Percentiles rank a stretch among this genome's conserved stretches.
These are phyloP conservation scores for Amblyjoppa fuscipennis DNA, from an alignment of 2,888 invertebrate genomes.

Conservation along the genomic window DNA sequence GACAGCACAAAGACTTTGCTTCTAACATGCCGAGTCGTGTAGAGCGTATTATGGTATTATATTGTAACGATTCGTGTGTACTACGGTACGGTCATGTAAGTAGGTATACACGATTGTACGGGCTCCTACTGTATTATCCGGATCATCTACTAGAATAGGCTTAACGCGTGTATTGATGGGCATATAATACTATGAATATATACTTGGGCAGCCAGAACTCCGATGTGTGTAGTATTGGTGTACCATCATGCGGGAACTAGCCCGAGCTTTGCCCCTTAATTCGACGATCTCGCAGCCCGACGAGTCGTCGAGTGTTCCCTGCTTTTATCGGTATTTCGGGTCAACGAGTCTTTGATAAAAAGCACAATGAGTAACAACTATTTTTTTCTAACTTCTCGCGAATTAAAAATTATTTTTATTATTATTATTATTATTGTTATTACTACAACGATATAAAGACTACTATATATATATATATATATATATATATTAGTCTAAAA, in stretches of 20 bases:
- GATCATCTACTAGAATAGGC: constrained; percentile 71
- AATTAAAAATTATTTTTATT: neutral
- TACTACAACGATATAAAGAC: neutral
- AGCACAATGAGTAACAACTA: neutral
- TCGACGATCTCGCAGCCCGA: constrained; percentile 19
- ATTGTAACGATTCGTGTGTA: constrained; percentile 42
- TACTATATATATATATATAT: too few species aligned
- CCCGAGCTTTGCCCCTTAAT: constrained; percentile 27
- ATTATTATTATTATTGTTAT: neutral
- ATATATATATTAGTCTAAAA: too few species aligned
- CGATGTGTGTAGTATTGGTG: constrained; percentile 6
- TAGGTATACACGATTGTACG: constrained; percentile 63
- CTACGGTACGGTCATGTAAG: constrained; percentile 63
- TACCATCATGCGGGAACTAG: constrained; percentile 43
- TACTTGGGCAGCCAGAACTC: constrained; percentile 30
- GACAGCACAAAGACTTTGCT: constrained; percentile 7
- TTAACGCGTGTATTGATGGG: constrained; percentile 67
- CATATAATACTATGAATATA: constrained; percentile 63
- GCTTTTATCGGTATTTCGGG: constrained; percentile 22
- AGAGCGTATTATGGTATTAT: constrained; percentile 38
- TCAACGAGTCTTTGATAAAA: constrained; percentile 6
- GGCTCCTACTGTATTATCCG: constrained; percentile 68
- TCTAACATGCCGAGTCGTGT: constrained; percentile 26
- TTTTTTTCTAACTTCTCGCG: neutral
- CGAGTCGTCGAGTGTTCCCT: constrained; percentile 21